These are phyloP conservation scores for Megaustenia siamemsis DNA, from an alignment of 2,888 invertebrate genomes.

Conservation along the genomic window DNA sequence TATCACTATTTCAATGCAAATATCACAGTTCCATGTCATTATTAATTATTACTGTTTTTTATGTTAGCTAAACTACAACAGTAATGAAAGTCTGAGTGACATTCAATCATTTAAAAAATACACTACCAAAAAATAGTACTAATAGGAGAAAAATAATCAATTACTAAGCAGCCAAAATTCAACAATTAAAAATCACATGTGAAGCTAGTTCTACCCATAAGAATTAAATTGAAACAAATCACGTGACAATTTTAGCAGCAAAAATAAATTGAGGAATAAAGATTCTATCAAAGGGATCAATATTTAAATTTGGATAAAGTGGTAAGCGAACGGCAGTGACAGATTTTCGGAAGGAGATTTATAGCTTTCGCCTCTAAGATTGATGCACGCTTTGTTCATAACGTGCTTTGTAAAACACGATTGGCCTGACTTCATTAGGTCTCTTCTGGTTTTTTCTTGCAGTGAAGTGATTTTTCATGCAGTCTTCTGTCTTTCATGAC, in stretches of 20 bases:
- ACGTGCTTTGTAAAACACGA: background rate
- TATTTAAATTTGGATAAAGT: background rate
- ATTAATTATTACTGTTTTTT: too few relatives aligned
- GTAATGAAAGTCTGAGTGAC: too few relatives aligned
- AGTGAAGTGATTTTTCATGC: too few relatives aligned
- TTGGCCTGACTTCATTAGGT: too few relatives aligned
- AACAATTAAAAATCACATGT: background rate
- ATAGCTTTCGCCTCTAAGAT: background rate
- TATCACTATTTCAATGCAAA: too few relatives aligned
- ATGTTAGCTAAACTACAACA: too few relatives aligned
- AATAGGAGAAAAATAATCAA: too few relatives aligned
- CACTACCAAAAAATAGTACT: too few relatives aligned
- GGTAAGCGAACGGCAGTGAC: background rate
- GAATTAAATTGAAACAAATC: conserved; percentile 37
- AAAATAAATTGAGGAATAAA: conserved; percentile 16
- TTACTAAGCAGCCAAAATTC: background rate
- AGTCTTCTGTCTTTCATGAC: too few relatives aligned
- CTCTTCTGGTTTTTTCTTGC: too few relatives aligned
- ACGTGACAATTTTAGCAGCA: background rate
- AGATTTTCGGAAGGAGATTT: background rate
- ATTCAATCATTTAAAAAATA: too few relatives aligned
- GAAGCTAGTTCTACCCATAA: background rate
- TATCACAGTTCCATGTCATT: too few relatives aligned
- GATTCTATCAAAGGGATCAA: background rate
- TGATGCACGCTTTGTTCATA: background rate